Evolutionary conservation across 64 coral and sea anemone species (phyloP), one percentile per base, ranked within the genome.

Genomic region (Montipora capricornis): DNA sequence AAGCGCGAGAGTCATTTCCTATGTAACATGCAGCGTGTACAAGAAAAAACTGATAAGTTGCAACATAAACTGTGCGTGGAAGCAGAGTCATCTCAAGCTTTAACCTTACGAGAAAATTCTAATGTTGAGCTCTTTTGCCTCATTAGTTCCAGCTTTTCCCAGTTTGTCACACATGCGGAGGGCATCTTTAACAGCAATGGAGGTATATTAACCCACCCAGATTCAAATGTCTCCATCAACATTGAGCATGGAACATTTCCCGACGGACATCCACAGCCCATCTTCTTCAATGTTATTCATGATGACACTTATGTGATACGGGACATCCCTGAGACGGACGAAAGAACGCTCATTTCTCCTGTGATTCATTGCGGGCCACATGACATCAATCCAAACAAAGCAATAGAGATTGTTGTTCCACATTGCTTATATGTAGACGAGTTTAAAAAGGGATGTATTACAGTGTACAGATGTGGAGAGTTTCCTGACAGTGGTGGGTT

Each of bases 371-470:
- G 82, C 47, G 82, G 82, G 2, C 82, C 82, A 1, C 19, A 73
- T 2, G 16, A 86, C 82, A 86, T 86, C 13, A 73, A 71, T 45
- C 47, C 68, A 5, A n/a, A 49, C 3, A 86, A 86, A 17, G 44
- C 82, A 48, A 66, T 86, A 5, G 82, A 86, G 47, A 86, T 86
- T 22, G 47, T 71, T 50, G 24, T 86, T 22, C 82, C 82, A 50
- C 82, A 86, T n/a, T 86, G 82, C 66, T 17, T 86, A 5, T 86
- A 50, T 8, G 19, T 86, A 8, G 82, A 86, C 66, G 82, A 86
- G n/a, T n/a, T 51, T 2, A 86, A 51, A 19, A 86, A 86, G 11
- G 45, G 7, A 5, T 86, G 16, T 3, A 50, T 86, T 20, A 14
- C 24, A 17, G 82, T 86, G 44, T 73, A 86, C 66, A 86, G 47